Evolutionary conservation across 92 coral and sea anemone genomes (phyloP), one percentile per base, ranked within the genome.

Genomic region (Galaxea fascicularis): DNA sequence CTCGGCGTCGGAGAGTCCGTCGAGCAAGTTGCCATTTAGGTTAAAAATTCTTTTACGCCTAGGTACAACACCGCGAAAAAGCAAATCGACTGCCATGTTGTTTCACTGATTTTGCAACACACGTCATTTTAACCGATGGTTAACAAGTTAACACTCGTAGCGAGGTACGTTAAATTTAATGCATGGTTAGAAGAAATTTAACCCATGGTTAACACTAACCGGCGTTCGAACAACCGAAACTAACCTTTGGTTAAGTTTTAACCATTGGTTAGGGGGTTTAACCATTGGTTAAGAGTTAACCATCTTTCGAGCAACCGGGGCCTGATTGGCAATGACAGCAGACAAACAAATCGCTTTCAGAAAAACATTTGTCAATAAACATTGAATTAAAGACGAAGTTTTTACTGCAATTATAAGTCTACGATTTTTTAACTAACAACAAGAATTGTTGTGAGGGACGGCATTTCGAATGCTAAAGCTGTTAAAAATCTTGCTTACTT

Each of bases 61-160:
- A 63, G 22, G 28, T 21, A 21, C 13, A 12, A 63, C 31, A 63
- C 29, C 29, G 31, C 68, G 68, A 20, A 63, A 22, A 63, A 54
- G 15, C 60, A 54, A 54, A 54, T 54, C 68, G 10, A 63, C 68
- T 29, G 31, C 68, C 68, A 63, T 65, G 71, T 65, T 65, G 71
- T 65, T 65, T 65, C 44, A 30, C 71, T 65, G 45, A 26, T 65
- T 65, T 65, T 65, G 71, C 71, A 65, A 65, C 71, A 58, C 71
- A 65, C 44, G 5, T 65, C 64, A 58, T 58, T 58, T 58, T 58
- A 58, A 58, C 25, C 64, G 27, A 58, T 58, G 64, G 26, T 58
- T 58, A 58, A 58, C 64, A 58, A 58, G 64, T 58, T 58, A 58
- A 58, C 25, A 58, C 64, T 58, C 64, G 26, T 58, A 58, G 64